Percentiles rank a stretch among this genome's conserved stretches.
phyloP scores from a whole-genome alignment of 2,113 vertebrate genomes.

The Nematolebias whitei region DNA sequence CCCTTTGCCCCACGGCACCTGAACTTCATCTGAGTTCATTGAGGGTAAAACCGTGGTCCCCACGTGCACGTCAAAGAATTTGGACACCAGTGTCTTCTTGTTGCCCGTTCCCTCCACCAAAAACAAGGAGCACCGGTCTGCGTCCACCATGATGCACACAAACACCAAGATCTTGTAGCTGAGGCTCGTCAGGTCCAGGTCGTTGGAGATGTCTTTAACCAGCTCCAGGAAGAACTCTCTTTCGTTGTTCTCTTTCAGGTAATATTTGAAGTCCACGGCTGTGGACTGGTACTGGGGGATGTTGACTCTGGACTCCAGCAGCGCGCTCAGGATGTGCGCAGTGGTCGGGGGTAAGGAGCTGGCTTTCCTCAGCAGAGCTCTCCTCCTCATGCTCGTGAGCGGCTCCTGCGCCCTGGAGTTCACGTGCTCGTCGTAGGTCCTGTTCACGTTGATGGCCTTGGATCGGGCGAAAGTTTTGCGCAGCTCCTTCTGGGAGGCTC shows the following conservation, averaged over 20 bases:
- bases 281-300: constrained; percentile 96
- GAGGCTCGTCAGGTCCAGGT: constrained; percentile 93
- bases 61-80: constrained; percentile 97
- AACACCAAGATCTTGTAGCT: constrained; percentile 98
- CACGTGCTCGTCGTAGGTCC: constrained; percentile 96
- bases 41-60: constrained; percentile 92
- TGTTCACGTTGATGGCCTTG: constrained; percentile 92
- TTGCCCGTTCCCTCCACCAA: constrained; percentile 90
- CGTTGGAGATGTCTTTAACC: constrained; percentile 99
- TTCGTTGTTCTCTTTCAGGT: constrained; percentile 93
- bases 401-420: constrained; percentile 92
- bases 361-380: constrained; percentile 93
- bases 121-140: constrained; percentile 94
- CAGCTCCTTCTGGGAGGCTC: constrained; percentile 94
- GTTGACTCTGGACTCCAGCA: constrained; percentile 96
- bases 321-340: constrained; percentile 93
- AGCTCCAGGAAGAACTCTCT: constrained; percentile 97
- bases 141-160: constrained; percentile 97
- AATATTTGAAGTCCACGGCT: constrained; percentile 95
- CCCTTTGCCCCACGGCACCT: constrained; percentile 98
- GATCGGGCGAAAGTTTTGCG: constrained; percentile 95
- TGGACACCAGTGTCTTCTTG: constrained; percentile 96
- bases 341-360: constrained; percentile 96
- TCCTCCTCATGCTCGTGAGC: constrained; percentile 90
- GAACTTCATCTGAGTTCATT: constrained; percentile 92